phyloP scores from a whole-genome alignment of 2,888 invertebrate species.

The Nomada fabriciana region DNA sequence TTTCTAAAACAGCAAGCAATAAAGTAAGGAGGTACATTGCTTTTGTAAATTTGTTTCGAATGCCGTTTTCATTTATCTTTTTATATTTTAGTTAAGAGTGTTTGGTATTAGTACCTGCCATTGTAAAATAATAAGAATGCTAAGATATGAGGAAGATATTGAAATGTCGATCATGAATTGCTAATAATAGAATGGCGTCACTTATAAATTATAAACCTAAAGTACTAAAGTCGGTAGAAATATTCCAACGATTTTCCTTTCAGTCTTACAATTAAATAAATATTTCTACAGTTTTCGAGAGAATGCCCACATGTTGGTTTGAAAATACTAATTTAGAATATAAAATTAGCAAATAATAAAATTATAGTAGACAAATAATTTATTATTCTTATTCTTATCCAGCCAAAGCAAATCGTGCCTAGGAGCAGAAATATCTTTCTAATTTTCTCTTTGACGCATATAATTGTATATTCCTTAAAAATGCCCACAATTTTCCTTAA shows the following conservation, averaged over 20 bases:
- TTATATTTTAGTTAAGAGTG: too few relatives aligned
- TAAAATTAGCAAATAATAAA: not conserved
- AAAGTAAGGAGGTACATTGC: too few relatives aligned
- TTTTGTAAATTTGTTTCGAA: too few relatives aligned
- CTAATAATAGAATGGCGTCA: not conserved
- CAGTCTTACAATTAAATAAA: not conserved
- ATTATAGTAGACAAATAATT: not conserved
- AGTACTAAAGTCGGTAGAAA: not conserved
- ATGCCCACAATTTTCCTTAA: slow-evolving; percentile 14
- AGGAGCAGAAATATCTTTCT: not conserved
- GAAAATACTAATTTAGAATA: not conserved
- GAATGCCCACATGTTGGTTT: slow-evolving; percentile 14
- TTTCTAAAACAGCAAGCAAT: too few relatives aligned
- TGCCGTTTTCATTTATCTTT: too few relatives aligned
- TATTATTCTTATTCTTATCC: not conserved
- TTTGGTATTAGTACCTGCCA: too few relatives aligned
- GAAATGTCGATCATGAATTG: not conserved
- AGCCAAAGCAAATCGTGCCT: not conserved
- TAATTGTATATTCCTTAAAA: not conserved
- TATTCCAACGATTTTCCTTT: not conserved
- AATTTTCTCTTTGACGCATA: not conserved
- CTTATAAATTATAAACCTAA: not conserved
- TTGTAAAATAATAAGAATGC: not conserved
- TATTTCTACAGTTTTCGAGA: not conserved
- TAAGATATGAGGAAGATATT: not conserved